These are phyloP conservation scores for Muntiacus muntjak DNA, from an alignment of 2,113 vertebrate genomes.

Conservation along the genomic window DNA sequence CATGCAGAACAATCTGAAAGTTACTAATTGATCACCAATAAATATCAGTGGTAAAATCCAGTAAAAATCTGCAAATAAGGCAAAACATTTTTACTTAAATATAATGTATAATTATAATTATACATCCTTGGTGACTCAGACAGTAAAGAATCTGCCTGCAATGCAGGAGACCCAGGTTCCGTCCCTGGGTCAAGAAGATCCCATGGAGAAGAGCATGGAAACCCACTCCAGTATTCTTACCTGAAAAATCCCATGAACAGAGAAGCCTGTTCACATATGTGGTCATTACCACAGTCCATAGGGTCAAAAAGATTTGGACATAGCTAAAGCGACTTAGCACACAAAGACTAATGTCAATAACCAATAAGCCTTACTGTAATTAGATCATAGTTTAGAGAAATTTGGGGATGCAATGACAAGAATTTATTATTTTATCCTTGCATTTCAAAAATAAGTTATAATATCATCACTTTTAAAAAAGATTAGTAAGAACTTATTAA, in stretches of 20 bases:
- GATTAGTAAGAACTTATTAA: background rate
- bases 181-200: background rate
- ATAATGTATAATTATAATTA: background rate
- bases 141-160: background rate
- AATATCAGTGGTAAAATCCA: background rate
- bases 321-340: background rate
- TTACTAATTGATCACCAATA: background rate
- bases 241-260: background rate
- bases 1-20: background rate
- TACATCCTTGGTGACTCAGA: background rate
- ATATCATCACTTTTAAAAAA: background rate
- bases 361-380: background rate
- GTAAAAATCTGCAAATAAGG: background rate
- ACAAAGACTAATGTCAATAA: background rate
- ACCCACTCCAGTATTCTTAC: background rate
- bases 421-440: constrained; percentile 4
- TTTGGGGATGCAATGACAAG: background rate
- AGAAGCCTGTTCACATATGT: background rate
- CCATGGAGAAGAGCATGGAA: background rate
- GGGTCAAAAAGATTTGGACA: background rate
- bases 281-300: background rate
- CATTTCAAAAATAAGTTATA: constrained; percentile 13
- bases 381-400: background rate
- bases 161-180: background rate
- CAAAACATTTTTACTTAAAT: background rate